Conservation (phyloP, 2,113 vertebrate species). For the Gobius niger region DNA sequence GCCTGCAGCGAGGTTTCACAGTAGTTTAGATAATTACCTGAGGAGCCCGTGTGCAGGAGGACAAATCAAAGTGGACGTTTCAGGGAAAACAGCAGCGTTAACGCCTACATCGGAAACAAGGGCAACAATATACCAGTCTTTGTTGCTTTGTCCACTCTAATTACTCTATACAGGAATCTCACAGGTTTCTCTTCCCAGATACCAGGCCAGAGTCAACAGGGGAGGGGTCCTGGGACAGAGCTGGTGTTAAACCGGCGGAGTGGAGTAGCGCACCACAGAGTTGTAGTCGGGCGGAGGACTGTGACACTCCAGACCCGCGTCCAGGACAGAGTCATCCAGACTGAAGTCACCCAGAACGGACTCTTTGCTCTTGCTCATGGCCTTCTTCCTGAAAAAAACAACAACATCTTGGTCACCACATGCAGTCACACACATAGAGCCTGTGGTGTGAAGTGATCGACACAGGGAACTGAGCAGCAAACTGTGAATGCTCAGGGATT, state of each 20-base stretch:
- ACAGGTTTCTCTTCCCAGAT: slow-evolving; percentile 15
- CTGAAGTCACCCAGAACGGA: slow-evolving; percentile 82
- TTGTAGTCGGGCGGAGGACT: slow-evolving; percentile 93
- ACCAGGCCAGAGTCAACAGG: slow-evolving; percentile 14
- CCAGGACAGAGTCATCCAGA: slow-evolving; percentile 83
- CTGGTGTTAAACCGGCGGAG: slow-evolving; percentile 80
- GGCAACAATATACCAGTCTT: slow-evolving; percentile 19
- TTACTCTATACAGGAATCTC: slow-evolving; percentile 5
- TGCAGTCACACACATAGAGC: background rate
- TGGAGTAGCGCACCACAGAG: slow-evolving; percentile 87
- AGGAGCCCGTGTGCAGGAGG: slow-evolving; percentile 73
- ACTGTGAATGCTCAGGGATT: too few species aligned
- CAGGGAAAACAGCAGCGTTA: slow-evolving; percentile 50
- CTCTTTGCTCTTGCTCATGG: slow-evolving; percentile 86
- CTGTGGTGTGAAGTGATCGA: background rate
- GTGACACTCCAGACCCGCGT: slow-evolving; percentile 86
- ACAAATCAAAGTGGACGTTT: slow-evolving; percentile 62
- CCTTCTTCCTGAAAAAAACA: slow-evolving; percentile 80
- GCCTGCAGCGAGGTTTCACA: slow-evolving; percentile 68
- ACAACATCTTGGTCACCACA: background rate
- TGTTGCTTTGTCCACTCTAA: background rate
- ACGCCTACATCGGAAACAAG: slow-evolving; percentile 26
- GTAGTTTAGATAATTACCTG: slow-evolving; percentile 78
- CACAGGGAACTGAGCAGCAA: background rate
- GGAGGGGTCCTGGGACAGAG: background rate